These are phyloP conservation scores for Ctenoplectra terminalis DNA, from an alignment of 1,140 invertebrate genomes.

Conservation along the genomic window DNA sequence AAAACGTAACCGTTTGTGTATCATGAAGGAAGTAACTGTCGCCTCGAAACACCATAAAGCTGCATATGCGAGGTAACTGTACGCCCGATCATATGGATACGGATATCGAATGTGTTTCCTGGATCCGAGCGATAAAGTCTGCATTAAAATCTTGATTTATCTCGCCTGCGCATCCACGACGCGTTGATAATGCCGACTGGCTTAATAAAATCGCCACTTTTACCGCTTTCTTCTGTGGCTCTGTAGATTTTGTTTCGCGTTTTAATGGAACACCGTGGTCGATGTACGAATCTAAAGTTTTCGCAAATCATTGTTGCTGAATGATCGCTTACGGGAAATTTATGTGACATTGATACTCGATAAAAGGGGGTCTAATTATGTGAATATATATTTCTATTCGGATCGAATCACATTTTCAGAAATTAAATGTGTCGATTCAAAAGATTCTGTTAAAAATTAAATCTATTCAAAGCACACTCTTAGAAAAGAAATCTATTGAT, in stretches of 20 bases:
- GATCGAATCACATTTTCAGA: too few species aligned
- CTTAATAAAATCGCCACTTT: slow-evolving; percentile 33
- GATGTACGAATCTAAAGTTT: background rate
- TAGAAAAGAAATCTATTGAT: too few species aligned
- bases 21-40: slow-evolving; percentile 40
- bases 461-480: too few species aligned
- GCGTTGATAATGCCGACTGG: background rate
- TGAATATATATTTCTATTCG: too few species aligned
- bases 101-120: slow-evolving; percentile 31
- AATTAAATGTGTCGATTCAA: too few species aligned
- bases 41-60: slow-evolving; percentile 34
- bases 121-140: slow-evolving; percentile 33
- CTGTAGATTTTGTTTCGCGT: background rate
- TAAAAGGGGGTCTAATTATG: too few species aligned
- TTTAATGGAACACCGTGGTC: background rate
- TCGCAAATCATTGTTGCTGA: background rate
- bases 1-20: slow-evolving; percentile 40
- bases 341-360: too few species aligned
- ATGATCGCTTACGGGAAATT: too few species aligned
- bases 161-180: background rate
- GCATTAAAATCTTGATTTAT: slow-evolving; percentile 46
- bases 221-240: slow-evolving; percentile 8
- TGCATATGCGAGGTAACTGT: slow-evolving; percentile 39
- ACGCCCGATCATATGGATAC: slow-evolving; percentile 20
- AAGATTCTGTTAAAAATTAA: too few species aligned